Percentiles rank a stretch among this genome's conserved stretches.
Conservation (phyloP, 1,140 invertebrate species). For the Trichoplusia ni region DNA sequence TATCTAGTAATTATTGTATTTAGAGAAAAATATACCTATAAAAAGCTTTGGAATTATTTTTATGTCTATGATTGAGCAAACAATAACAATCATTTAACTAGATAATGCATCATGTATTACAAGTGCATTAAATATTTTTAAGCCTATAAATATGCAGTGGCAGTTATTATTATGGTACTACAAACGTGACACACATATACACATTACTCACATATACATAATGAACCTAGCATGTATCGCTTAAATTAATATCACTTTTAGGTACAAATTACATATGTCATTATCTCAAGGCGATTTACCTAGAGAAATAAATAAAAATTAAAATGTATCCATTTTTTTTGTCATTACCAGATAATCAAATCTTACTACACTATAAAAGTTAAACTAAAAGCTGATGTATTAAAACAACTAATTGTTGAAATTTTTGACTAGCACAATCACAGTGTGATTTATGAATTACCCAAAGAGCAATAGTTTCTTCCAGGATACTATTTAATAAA, state of each 20-base stretch:
- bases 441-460: constrained; percentile 29
- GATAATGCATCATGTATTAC: constrained; percentile 21
- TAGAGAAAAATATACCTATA: not conserved
- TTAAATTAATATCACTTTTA: constrained; percentile 80
- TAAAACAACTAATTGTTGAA: constrained; percentile 11
- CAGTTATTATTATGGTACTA: constrained; percentile 41
- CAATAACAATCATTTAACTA: constrained; percentile 28
- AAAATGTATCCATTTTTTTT: constrained; percentile 1
- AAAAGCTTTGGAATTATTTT: constrained; percentile 19
- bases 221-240: constrained; percentile 66
- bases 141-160: constrained; percentile 41
- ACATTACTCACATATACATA: constrained; percentile 56
- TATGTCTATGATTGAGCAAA: constrained; percentile 49
- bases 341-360: not conserved
- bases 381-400: constrained; percentile 25
- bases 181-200: constrained; percentile 37
- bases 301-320: constrained; percentile 5
- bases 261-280: constrained; percentile 53
- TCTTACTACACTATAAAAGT: constrained; percentile 1
- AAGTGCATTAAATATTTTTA: constrained; percentile 40
- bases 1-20: not conserved
- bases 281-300: constrained; percentile 14
- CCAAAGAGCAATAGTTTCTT: constrained; percentile 1
- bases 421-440: constrained; percentile 46
- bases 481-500: constrained; percentile 1